phyloP scores from a whole-genome alignment of 2,888 invertebrate genomes.

The Lochmaea crataegi region DNA sequence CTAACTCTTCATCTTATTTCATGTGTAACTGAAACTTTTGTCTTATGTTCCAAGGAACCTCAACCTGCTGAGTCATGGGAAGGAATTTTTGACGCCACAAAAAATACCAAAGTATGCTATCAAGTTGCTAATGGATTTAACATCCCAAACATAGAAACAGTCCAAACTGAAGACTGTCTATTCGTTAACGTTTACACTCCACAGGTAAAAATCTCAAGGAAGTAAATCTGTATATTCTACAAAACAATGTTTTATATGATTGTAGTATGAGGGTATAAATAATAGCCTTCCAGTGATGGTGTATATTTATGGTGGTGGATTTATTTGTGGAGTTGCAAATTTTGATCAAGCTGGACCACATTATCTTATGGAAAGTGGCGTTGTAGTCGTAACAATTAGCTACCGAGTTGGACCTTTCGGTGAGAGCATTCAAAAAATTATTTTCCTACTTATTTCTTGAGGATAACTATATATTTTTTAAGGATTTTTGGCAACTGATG shows the following conservation, averaged over 20 bases:
- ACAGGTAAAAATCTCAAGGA: conserved; percentile 5
- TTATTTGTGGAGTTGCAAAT: conserved; percentile 55
- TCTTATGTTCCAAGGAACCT: conserved; percentile 23
- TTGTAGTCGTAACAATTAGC: conserved; percentile 51
- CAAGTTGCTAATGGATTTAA: conserved; percentile 11
- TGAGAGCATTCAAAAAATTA: conserved; percentile 15
- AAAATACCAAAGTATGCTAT: conserved; percentile 33
- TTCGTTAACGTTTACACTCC: conserved; percentile 38
- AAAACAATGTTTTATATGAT: neutral
- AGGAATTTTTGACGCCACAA: conserved; percentile 37
- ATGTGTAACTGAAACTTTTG: too few species aligned
- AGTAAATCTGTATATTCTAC: neutral
- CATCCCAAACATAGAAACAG: neutral
- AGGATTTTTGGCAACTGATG: conserved; percentile 45
- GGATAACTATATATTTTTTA: neutral
- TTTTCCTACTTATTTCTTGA: too few species aligned
- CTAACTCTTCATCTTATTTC: too few species aligned
- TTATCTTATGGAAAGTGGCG: conserved; percentile 57
- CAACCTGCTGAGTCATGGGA: conserved; percentile 34
- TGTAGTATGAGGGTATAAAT: conserved; percentile 13
- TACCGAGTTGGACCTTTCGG: conserved; percentile 53
- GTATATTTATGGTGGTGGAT: conserved; percentile 63
- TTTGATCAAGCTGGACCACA: conserved; percentile 55
- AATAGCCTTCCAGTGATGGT: conserved; percentile 59
- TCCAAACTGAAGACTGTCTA: conserved; percentile 39